Percentiles rank a stretch among this genome's conserved stretches.
phyloP scores from a whole-genome alignment of 2,113 vertebrate species.

The Callipepla californica region DNA sequence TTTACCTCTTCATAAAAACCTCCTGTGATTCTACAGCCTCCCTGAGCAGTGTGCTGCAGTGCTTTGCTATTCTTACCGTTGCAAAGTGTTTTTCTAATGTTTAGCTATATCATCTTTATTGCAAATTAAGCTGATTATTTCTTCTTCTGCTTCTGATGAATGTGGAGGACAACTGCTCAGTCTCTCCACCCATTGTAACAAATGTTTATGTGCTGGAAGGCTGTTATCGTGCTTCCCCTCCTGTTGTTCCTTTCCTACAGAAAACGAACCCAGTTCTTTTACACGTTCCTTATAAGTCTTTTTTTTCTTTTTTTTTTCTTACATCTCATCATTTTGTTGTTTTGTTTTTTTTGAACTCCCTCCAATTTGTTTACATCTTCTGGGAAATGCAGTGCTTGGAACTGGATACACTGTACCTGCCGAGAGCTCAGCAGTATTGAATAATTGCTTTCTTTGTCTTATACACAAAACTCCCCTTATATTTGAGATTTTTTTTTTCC shows the following conservation, averaged over 20 bases:
- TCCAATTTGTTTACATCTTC: conserved; percentile 39
- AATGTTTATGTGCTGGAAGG: conserved; percentile 54
- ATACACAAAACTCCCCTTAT: background rate
- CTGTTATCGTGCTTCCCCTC: conserved; percentile 42
- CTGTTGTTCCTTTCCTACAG: conserved; percentile 55
- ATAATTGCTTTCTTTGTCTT: conserved; percentile 50
- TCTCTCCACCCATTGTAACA: conserved; percentile 47
- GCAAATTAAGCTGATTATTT: conserved; percentile 67
- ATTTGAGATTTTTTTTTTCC: background rate
- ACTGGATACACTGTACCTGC: conserved; percentile 37
- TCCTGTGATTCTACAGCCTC: conserved; percentile 56
- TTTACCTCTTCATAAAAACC: conserved; percentile 70
- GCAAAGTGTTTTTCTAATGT: conserved; percentile 62
- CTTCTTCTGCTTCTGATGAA: conserved; percentile 49
- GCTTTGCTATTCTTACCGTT: conserved; percentile 33
- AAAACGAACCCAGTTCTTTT: conserved; percentile 51
- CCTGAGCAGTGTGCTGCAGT: conserved; percentile 18
- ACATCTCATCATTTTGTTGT: conserved; percentile 18
- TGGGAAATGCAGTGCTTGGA: conserved; percentile 39
- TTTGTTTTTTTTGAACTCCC: background rate
- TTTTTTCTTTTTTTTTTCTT: background rate
- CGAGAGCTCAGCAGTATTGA: background rate
- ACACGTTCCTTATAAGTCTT: conserved; percentile 8
- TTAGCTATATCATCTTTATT: conserved; percentile 70
- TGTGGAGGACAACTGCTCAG: conserved; percentile 37